Evolutionary conservation across 2,113 vertebrate genomes (phyloP), one percentile per base, ranked within the genome.

Genomic region (Neolamprologus fasciatus): DNA sequence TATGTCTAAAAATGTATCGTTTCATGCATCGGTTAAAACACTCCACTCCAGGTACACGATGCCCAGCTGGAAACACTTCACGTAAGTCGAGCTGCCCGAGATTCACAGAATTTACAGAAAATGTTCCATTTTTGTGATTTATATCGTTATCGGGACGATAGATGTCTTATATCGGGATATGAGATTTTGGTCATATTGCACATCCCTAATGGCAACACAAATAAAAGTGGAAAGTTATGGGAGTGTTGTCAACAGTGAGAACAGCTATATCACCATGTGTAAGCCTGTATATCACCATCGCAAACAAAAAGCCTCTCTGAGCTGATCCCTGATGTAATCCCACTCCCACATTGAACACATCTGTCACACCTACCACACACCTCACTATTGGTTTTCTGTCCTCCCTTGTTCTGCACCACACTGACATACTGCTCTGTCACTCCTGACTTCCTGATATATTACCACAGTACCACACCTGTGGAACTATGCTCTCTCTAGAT

Each of bases 1-100:
- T 51, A 51, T 9, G 8, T 51, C 50, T 6, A 53, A 53, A 53
- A 53, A n/a, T 5, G 9, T 10, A 51, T 10, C 1, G 2, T 10
- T 51, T 51, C 19, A 53, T n/a, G 5, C 19, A 53, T 53, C 9
- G 3, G 50, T n/a, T n/a, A 51, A 10, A 51, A n/a, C 50, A n/a
- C 50, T 51, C 8, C 0, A 51, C 17, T 51, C 50, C 50, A 51
- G 50, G 0, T n/a, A 53, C 50, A 53, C 3, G 2, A 53, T 0
- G 3, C 50, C 2, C 50, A 51, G 50, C 50, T 51, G 8, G 17
- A 51, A 9, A n/a, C 5, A 51, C 50, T 53, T 53, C 19, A 6
- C 19, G 1, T 0, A n/a, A 51, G 50, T n/a, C 5, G 1, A 51
- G 19, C 51, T 53, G 9, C 51, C 51, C 3, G 9, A 53, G n/a